A percentile compares a stretch with the other conserved stretches of the same genome.
These are phyloP conservation scores for Phrixothrix hirtus DNA, from an alignment of 2,888 invertebrate genomes.

Conservation along the genomic window DNA sequence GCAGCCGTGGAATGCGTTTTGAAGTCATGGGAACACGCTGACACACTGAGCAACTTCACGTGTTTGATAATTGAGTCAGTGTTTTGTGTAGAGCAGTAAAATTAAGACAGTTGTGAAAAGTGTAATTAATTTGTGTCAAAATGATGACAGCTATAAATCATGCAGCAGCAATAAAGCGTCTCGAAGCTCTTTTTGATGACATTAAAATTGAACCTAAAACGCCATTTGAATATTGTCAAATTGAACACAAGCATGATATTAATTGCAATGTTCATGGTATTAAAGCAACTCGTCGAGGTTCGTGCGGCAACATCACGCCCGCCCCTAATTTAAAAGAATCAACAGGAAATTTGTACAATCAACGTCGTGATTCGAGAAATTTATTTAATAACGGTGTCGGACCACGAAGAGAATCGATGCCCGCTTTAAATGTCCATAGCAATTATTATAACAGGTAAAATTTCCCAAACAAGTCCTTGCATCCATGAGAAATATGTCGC, in stretches of 20 bases:
- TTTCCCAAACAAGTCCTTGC: background rate
- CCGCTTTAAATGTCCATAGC: slow-evolving; percentile 48
- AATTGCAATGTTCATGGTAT: slow-evolving; percentile 75
- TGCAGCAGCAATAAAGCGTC: slow-evolving; percentile 69
- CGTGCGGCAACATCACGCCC: slow-evolving; percentile 61
- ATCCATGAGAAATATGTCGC: slow-evolving; percentile 33
- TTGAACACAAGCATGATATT: slow-evolving; percentile 64
- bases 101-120: no score
- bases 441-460: slow-evolving; percentile 46
- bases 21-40: slow-evolving; percentile 46
- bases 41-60: slow-evolving; percentile 39
- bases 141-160: slow-evolving; percentile 59
- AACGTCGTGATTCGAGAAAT: slow-evolving; percentile 41
- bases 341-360: slow-evolving; percentile 6
- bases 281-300: slow-evolving; percentile 60
- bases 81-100: slow-evolving; percentile 1
- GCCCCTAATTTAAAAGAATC: slow-evolving; percentile 46
- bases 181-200: slow-evolving; percentile 73
- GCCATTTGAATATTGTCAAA: slow-evolving; percentile 47
- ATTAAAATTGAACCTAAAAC: slow-evolving; percentile 61
- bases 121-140: no score
- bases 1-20: slow-evolving; percentile 45
- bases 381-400: slow-evolving; percentile 59
- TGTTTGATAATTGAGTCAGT: slow-evolving; percentile 14
- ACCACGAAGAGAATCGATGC: slow-evolving; percentile 57